Evolutionary conservation across 1,140 invertebrate genomes (phyloP).

Genomic region (Oryctes rhinoceros): DNA sequence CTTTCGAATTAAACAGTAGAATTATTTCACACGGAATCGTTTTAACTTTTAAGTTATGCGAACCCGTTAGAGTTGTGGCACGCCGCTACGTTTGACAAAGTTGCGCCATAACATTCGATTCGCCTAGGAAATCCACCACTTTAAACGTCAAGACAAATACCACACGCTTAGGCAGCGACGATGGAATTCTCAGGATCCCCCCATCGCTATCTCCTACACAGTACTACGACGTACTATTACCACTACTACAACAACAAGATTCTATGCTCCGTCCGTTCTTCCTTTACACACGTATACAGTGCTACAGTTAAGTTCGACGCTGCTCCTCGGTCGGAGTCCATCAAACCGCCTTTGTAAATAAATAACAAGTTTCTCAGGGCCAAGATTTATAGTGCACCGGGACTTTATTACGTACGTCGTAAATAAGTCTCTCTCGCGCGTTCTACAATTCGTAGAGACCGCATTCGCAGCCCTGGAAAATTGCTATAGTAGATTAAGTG

Average conservation of each 20-base stretch:
- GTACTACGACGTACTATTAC: background rate
- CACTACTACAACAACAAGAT: background rate
- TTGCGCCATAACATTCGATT: conserved; percentile 36
- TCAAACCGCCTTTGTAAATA: conserved; percentile 39
- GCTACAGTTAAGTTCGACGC: conserved; percentile 16
- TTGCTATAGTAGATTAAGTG: conserved; percentile 38
- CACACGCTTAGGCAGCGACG: background rate
- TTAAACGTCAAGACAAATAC: conserved; percentile 17
- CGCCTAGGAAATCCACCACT: conserved; percentile 31
- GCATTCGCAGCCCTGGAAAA: conserved; percentile 36
- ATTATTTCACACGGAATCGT: background rate
- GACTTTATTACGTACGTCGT: conserved; percentile 41
- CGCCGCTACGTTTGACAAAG: conserved; percentile 9
- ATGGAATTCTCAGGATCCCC: background rate
- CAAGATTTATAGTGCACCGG: conserved; percentile 33
- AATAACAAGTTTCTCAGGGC: conserved; percentile 39
- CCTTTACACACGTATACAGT: no score
- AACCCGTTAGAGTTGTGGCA: background rate
- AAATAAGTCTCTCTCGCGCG: conserved; percentile 15
- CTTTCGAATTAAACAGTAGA: no score
- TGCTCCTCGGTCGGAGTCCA: conserved; percentile 21
- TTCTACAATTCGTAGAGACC: conserved; percentile 37
- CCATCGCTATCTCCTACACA: background rate
- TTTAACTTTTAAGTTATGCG: conserved; percentile 14
- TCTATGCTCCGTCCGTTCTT: no score